Percentiles rank a stretch among this genome's conserved stretches.
Conservation (phyloP, 2,888 invertebrate species). For the Plusia festucae region DNA sequence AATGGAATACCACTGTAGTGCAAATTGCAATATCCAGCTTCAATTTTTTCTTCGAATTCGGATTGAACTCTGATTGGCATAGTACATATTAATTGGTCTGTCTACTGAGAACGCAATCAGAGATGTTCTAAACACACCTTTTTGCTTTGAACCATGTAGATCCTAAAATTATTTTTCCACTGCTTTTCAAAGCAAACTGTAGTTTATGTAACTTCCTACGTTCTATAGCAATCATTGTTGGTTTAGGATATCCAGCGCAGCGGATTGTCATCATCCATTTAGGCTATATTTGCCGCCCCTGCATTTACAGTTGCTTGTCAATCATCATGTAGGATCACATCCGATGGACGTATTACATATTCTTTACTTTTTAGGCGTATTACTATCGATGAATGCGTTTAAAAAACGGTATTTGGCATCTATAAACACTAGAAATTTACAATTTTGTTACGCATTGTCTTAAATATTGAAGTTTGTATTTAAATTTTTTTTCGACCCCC, state of each 20-base stretch:
- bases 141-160: not conserved
- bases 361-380: constrained; percentile 5
- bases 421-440: too few relatives aligned
- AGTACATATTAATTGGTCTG: not conserved
- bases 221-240: not conserved
- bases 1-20: too few relatives aligned
- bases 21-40: too few relatives aligned
- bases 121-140: not conserved
- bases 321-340: constrained; percentile 17
- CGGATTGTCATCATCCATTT: constrained; percentile 19
- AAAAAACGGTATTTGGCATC: not conserved
- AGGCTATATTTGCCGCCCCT: constrained; percentile 14
- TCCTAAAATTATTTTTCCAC: too few relatives aligned
- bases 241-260: not conserved
- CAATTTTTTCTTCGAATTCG: not conserved
- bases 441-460: too few relatives aligned
- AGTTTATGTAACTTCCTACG: not conserved
- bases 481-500: too few relatives aligned
- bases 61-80: not conserved
- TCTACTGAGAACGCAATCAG: not conserved
- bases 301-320: constrained; percentile 19
- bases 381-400: constrained; percentile 8
- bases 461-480: too few relatives aligned
- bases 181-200: not conserved
- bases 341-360: constrained; percentile 21